These are phyloP conservation scores for Rhipidura dahli DNA, from an alignment of 2,113 vertebrate genomes.

Conservation along the genomic window DNA sequence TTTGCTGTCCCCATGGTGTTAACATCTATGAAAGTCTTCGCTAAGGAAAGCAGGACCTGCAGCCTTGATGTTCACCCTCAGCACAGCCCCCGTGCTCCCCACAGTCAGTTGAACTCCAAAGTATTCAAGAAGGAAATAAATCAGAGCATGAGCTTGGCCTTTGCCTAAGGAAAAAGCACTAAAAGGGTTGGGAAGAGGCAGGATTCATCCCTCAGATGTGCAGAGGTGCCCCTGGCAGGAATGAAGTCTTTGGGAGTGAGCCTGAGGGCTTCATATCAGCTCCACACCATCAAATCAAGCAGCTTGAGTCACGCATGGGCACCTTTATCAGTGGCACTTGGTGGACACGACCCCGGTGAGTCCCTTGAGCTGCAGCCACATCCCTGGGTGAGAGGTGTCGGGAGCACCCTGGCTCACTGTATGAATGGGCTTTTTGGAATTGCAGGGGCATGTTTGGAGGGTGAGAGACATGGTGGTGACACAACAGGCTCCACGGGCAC, in stretches of 20 bases:
- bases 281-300: background rate
- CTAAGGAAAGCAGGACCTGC: background rate
- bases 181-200: background rate
- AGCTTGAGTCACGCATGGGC: rapidly evolving
- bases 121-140: background rate
- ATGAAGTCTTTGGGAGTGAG: background rate
- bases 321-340: background rate
- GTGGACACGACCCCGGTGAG: rapidly evolving
- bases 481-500: rapidly evolving
- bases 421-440: background rate
- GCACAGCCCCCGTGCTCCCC: background rate
- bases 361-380: rapidly evolving
- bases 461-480: background rate
- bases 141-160: rapidly evolving
- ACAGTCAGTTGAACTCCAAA: background rate
- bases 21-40: background rate
- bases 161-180: rapidly evolving
- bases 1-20: background rate
- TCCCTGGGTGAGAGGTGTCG: background rate
- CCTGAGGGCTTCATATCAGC: background rate
- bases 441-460: background rate
- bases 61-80: rapidly evolving
- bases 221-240: background rate
- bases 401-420: rapidly evolving
- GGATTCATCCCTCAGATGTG: background rate